Percentiles rank a stretch among this genome's conserved stretches.
These are phyloP conservation scores for Steinernema khuongi DNA, from an alignment of 1,140 invertebrate species.

Conservation along the genomic window DNA sequence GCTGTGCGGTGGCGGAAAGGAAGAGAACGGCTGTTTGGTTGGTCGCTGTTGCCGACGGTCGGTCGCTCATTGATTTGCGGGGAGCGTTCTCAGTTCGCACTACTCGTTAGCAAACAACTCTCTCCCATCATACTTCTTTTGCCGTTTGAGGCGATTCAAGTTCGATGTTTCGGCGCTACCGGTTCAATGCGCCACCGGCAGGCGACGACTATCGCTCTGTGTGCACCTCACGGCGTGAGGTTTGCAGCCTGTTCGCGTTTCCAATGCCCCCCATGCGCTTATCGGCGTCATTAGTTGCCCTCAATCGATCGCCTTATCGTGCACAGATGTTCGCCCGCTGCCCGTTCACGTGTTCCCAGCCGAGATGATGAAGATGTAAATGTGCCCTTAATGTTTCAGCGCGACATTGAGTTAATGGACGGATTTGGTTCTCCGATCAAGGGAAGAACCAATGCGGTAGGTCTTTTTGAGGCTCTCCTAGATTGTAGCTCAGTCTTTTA, in stretches of 20 bases:
- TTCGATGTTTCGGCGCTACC: neutral
- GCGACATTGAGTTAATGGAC: neutral
- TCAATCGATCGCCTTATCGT: neutral
- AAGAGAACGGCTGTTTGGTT: constrained; percentile 10
- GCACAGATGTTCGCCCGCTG: neutral
- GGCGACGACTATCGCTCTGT: neutral
- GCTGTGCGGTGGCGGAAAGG: neutral
- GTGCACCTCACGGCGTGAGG: no score
- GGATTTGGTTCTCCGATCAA: neutral
- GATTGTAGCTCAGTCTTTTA: no score
- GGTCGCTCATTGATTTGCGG: constrained; percentile 8
- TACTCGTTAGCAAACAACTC: constrained; percentile 7
- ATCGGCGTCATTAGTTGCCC: neutral
- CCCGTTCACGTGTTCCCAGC: neutral
- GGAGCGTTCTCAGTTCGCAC: constrained; percentile 14
- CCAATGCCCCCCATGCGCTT: no score
- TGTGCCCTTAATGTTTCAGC: neutral
- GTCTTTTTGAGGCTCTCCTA: neutral
- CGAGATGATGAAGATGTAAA: no score
- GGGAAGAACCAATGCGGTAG: neutral
- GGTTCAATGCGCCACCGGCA: neutral
- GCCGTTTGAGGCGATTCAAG: neutral
- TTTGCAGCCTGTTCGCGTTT: no score
- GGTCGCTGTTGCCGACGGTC: neutral
- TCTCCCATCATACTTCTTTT: neutral